phyloP scores from a whole-genome alignment of 2,113 vertebrate genomes.

The Odocoileus virginianus region DNA sequence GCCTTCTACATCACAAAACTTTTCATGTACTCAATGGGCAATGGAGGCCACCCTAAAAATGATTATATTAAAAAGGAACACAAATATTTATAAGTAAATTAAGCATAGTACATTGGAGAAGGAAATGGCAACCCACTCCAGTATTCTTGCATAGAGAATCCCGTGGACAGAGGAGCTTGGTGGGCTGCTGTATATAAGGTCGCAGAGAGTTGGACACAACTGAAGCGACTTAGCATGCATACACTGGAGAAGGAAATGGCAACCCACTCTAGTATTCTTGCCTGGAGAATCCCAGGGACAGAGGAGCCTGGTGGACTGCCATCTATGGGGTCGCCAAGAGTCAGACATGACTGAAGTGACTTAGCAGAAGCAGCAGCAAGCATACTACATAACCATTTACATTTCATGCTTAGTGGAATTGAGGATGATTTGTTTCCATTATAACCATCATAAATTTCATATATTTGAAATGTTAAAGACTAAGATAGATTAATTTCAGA shows the following conservation, averaged over 20 bases:
- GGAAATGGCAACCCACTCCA: not conserved
- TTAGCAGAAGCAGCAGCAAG: not conserved
- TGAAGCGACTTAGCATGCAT: too few species aligned
- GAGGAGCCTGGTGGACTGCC: too few species aligned
- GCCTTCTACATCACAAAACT: not conserved
- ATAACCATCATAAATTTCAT: not conserved
- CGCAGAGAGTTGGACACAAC: too few species aligned
- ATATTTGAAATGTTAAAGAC: not conserved
- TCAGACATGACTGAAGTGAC: not conserved
- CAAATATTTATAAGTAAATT: not conserved
- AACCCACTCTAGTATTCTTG: too few species aligned
- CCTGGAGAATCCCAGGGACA: too few species aligned
- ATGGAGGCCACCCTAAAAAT: not conserved
- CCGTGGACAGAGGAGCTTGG: too few species aligned
- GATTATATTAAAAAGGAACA: not conserved
- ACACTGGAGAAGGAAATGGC: too few species aligned
- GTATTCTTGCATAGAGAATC: too few species aligned
- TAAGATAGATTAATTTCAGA: slow-evolving; percentile 6
- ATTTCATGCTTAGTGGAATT: not conserved
- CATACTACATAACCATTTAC: not conserved
- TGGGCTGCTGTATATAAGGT: too few species aligned
- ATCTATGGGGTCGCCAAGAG: too few species aligned
- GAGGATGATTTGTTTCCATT: not conserved
- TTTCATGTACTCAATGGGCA: not conserved
- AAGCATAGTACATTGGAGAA: not conserved